phyloP scores from a whole-genome alignment of 2,888 invertebrate genomes.

The Napeogenes sylphis region DNA sequence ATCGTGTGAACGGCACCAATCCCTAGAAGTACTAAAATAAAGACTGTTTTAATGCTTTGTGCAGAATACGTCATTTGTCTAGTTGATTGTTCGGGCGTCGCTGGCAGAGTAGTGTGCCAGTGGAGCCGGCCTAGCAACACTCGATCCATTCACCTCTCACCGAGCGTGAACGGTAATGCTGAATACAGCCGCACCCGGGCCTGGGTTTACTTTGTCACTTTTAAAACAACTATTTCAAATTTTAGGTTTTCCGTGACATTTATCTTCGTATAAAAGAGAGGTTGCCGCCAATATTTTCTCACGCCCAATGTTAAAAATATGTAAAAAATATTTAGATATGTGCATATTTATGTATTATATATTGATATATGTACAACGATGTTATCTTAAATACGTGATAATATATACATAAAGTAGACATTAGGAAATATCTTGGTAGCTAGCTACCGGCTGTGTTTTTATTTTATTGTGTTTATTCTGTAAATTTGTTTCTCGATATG shows the following conservation, averaged over 20 bases:
- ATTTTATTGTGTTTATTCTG: no score
- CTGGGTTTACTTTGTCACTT: conserved; percentile 33
- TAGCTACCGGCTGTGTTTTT: no score
- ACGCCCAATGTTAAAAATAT: conserved; percentile 14
- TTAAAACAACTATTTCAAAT: conserved; percentile 30
- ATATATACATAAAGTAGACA: no score
- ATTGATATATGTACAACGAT: no score
- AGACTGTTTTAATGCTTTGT: background rate
- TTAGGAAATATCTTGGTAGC: no score
- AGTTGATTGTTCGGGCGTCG: conserved; percentile 70
- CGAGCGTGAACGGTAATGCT: conserved; percentile 64
- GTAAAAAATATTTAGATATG: no score
- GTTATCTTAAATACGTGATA: no score
- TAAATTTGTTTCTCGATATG: no score
- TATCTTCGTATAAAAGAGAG: no score
- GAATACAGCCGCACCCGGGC: conserved; percentile 32
- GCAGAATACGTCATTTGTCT: conserved; percentile 37
- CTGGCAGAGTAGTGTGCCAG: conserved; percentile 58
- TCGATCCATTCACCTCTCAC: conserved; percentile 76
- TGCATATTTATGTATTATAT: no score
- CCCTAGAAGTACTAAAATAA: background rate
- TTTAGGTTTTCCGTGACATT: conserved; percentile 16
- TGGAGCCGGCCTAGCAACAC: conserved; percentile 71
- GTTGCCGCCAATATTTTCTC: conserved; percentile 21
- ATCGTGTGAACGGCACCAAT: background rate